These are phyloP conservation scores for Schizotus pectinicornis DNA, from an alignment of 2,888 invertebrate genomes.

Conservation along the genomic window DNA sequence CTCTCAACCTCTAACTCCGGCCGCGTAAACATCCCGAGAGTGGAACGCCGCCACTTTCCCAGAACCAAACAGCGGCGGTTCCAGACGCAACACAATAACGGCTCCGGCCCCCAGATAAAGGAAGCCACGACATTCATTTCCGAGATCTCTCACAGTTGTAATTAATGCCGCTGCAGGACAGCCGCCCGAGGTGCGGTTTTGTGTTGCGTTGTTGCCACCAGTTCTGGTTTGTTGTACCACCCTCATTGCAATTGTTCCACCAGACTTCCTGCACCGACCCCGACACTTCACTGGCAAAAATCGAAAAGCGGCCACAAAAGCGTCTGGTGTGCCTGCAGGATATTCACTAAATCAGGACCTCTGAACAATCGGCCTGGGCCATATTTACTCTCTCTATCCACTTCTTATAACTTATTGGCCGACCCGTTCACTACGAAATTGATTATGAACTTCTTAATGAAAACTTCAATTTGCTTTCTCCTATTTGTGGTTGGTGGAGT, in stretches of 20 bases:
- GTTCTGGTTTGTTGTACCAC: slow-evolving; percentile 38
- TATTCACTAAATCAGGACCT: no score
- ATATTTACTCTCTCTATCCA: no score
- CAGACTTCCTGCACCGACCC: slow-evolving; percentile 37
- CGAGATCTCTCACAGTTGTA: slow-evolving; percentile 50
- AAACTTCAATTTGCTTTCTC: no score
- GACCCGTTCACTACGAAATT: no score
- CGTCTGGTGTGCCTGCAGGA: background rate
- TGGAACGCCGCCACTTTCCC: slow-evolving; percentile 28
- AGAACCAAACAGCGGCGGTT: slow-evolving; percentile 4
- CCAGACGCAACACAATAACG: slow-evolving; percentile 35
- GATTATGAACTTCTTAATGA: no score
- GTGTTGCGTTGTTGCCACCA: slow-evolving; percentile 26
- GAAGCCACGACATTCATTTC: slow-evolving; percentile 56
- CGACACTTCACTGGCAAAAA: no score
- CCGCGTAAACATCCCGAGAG: slow-evolving; percentile 44
- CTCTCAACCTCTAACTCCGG: slow-evolving; percentile 46
- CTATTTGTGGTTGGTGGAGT: no score
- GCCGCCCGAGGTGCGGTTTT: slow-evolving; percentile 45
- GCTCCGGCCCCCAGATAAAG: slow-evolving; percentile 46
- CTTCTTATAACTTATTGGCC: no score
- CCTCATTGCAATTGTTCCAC: slow-evolving; percentile 43
- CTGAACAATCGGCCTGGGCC: no score
- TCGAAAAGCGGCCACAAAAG: background rate
- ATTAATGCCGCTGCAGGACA: slow-evolving; percentile 54